A percentile compares a stretch with the other conserved stretches of the same genome.
Evolutionary conservation across 2,797 vertebrate species (phyloP).

Genomic region (Lates japonicus): DNA sequence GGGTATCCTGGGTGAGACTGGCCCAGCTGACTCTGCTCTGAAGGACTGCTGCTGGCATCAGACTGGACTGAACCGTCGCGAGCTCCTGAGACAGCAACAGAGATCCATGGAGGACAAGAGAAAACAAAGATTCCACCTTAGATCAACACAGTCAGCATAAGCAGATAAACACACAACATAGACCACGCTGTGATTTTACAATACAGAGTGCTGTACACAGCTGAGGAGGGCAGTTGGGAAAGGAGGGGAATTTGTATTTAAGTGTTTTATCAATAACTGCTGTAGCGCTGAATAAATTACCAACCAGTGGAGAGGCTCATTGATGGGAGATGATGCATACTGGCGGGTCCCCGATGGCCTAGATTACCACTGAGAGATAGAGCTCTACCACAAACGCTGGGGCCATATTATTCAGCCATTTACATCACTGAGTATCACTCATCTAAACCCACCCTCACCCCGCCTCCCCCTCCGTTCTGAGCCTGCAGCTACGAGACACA

Average conservation of each 20-base stretch:
- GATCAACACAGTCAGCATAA: slow-evolving; percentile 42
- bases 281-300: slow-evolving; percentile 89
- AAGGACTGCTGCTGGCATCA: slow-evolving; percentile 90
- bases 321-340: slow-evolving; percentile 81
- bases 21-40: slow-evolving; percentile 91
- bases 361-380: slow-evolving; percentile 85
- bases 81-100: slow-evolving; percentile 84
- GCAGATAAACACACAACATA: slow-evolving; percentile 67
- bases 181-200: slow-evolving; percentile 80
- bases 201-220: slow-evolving; percentile 70
- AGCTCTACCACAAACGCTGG: slow-evolving; percentile 78
- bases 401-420: slow-evolving; percentile 88
- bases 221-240: slow-evolving; percentile 77
- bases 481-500: slow-evolving; percentile 81
- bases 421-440: slow-evolving; percentile 86
- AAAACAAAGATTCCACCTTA: slow-evolving; percentile 50
- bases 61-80: slow-evolving; percentile 91
- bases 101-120: slow-evolving; percentile 32
- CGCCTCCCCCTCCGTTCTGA: slow-evolving; percentile 50
- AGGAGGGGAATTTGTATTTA: slow-evolving; percentile 82
- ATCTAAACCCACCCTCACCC: slow-evolving; percentile 62
- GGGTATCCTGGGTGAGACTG: slow-evolving; percentile 93
- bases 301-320: slow-evolving; percentile 83
- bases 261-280: slow-evolving; percentile 91
- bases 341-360: slow-evolving; percentile 82